Evolutionary conservation across 2,113 vertebrate species (phyloP).

Genomic region (Vidua chalybeata): DNA sequence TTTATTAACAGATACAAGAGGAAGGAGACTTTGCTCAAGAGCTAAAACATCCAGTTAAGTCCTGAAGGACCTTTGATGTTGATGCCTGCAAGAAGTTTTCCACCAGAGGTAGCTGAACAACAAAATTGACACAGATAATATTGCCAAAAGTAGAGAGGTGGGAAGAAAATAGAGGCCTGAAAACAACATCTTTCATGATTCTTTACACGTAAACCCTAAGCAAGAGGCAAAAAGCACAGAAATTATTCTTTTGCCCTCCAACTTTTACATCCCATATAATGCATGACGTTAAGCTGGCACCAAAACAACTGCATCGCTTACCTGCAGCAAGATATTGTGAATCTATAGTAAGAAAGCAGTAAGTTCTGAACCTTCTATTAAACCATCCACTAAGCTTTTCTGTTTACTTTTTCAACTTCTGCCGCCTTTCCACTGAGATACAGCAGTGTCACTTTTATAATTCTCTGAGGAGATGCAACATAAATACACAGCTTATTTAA

Average conservation of each 20-base stretch:
- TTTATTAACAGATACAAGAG: constrained; percentile 12
- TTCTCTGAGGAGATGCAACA: neutral
- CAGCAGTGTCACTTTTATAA: neutral
- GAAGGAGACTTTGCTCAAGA: constrained; percentile 4
- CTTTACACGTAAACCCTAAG: neutral
- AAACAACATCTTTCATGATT: neutral
- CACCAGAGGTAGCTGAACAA: neutral
- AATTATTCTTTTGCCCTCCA: neutral
- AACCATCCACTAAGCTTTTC: neutral
- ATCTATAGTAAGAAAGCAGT: neutral
- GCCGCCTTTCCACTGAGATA: neutral
- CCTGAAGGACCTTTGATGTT: neutral
- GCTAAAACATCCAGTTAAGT: neutral
- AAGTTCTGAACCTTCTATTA: neutral
- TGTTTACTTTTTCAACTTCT: constrained; percentile 18
- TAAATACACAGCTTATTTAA: constrained; percentile 17
- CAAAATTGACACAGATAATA: neutral
- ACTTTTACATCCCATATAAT: neutral
- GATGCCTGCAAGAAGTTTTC: neutral
- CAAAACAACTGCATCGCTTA: neutral
- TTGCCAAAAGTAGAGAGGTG: neutral
- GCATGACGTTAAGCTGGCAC: neutral
- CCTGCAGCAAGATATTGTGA: neutral
- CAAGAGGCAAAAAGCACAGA: neutral
- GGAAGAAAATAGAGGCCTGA: neutral